phyloP scores from a whole-genome alignment of 2,888 invertebrate species.

The Apodemia mormo region DNA sequence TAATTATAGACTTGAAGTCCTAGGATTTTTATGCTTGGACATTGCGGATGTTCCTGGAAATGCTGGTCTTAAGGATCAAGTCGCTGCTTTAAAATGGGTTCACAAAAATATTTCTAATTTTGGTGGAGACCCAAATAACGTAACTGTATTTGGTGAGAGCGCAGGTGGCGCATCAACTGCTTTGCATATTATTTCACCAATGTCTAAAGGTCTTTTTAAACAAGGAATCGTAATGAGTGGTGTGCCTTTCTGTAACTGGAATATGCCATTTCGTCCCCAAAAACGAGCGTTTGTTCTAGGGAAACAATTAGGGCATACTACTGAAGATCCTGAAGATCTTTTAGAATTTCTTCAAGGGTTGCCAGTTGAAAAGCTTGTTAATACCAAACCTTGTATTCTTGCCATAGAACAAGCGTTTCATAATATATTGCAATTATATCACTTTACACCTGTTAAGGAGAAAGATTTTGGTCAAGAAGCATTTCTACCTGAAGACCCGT shows the following conservation, averaged over 20 bases:
- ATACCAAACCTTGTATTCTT: slow-evolving; percentile 43
- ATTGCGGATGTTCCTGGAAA: slow-evolving; percentile 3
- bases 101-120: not conserved
- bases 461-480: slow-evolving; percentile 51
- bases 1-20: slow-evolving; percentile 8
- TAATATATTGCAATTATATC: slow-evolving; percentile 46
- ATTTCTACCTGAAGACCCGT: slow-evolving; percentile 48
- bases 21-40: slow-evolving; percentile 8
- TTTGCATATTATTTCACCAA: too few species aligned
- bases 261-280: too few species aligned
- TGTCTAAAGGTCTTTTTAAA: too few species aligned
- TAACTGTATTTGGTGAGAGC: slow-evolving; percentile 48
- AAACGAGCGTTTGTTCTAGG: slow-evolving; percentile 51
- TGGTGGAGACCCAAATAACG: slow-evolving; percentile 1
- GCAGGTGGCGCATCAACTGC: slow-evolving; percentile 33
- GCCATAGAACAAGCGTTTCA: slow-evolving; percentile 44
- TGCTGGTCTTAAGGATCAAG: slow-evolving; percentile 6
- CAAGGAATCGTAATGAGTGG: too few species aligned
- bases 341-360: slow-evolving; percentile 51
- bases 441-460: slow-evolving; percentile 56
- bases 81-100: slow-evolving; percentile 5
- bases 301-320: slow-evolving; percentile 49
- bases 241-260: too few species aligned
- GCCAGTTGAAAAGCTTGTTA: slow-evolving; percentile 45
- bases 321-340: slow-evolving; percentile 47